A percentile compares a stretch with the other conserved stretches of the same genome.
These are phyloP conservation scores for Pseudorhombus dupliciocellatus DNA, from an alignment of 2,113 vertebrate species.

Conservation along the genomic window DNA sequence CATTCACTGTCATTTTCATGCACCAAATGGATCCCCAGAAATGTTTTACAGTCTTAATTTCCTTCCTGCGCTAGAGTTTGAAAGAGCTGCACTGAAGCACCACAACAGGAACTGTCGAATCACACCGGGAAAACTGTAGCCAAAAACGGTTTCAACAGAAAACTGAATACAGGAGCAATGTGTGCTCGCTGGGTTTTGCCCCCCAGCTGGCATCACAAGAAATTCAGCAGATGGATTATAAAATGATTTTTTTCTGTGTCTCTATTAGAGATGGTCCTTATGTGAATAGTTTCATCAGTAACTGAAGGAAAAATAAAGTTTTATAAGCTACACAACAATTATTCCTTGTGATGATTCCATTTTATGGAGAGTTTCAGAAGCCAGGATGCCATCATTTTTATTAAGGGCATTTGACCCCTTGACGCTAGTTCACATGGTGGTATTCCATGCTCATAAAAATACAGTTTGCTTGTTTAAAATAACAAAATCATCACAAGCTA, in stretches of 20 bases:
- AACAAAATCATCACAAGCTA: background rate
- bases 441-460: background rate
- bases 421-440: background rate
- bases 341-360: background rate
- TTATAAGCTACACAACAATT: background rate
- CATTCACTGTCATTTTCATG: conserved; percentile 46
- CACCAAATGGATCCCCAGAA: conserved; percentile 25
- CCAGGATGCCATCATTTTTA: background rate
- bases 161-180: background rate
- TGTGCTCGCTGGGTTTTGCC: background rate
- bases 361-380: background rate
- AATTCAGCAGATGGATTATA: conserved; percentile 3
- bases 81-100: conserved; percentile 31
- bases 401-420: background rate
- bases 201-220: background rate
- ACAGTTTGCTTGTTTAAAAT: background rate
- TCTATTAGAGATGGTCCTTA: background rate
- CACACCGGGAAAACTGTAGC: background rate
- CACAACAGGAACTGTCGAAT: conserved; percentile 13
- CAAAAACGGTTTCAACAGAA: background rate
- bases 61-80: conserved; percentile 13
- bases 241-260: background rate
- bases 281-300: background rate
- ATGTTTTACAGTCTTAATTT: conserved; percentile 6
- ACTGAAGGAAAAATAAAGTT: background rate